Evolutionary conservation across 2,888 invertebrate genomes (phyloP).

Genomic region (Drosophila macrospina): DNA sequence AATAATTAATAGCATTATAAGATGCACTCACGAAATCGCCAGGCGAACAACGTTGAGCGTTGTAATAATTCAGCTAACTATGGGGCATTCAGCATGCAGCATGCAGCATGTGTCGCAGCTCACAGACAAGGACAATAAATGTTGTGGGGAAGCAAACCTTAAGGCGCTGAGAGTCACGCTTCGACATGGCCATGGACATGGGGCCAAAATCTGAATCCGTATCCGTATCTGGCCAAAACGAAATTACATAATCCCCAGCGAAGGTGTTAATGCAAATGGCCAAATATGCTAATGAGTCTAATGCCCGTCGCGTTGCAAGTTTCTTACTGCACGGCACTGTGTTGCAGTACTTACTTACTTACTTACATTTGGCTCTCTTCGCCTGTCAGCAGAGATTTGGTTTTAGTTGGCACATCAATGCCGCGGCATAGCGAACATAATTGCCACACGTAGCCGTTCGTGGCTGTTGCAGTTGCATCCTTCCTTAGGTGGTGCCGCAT

Average conservation of each 20-base stretch:
- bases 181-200: constrained; percentile 56
- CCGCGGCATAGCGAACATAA: constrained; percentile 52
- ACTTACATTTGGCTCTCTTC: constrained; percentile 8
- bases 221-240: constrained; percentile 43
- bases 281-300: constrained; percentile 82
- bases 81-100: constrained; percentile 16
- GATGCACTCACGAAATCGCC: constrained; percentile 85
- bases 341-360: background rate
- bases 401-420: constrained; percentile 36
- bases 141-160: constrained; percentile 72
- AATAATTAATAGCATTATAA: constrained; percentile 86
- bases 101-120: constrained; percentile 32
- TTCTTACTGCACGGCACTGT: background rate
- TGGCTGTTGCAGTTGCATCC: constrained; percentile 50
- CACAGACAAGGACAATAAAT: constrained; percentile 79
- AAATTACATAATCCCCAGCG: constrained; percentile 80
- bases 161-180: constrained; percentile 71
- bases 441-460: constrained; percentile 73
- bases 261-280: constrained; percentile 83
- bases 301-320: constrained; percentile 44
- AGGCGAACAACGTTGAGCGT: constrained; percentile 77
- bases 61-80: constrained; percentile 79
- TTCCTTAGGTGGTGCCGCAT: constrained; percentile 42
- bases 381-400: constrained; percentile 38
- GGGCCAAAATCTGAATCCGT: constrained; percentile 1